A percentile compares a stretch with the other conserved stretches of the same genome.
Conservation (phyloP, 2,888 invertebrate species). For the Parascotia fuliginaria region DNA sequence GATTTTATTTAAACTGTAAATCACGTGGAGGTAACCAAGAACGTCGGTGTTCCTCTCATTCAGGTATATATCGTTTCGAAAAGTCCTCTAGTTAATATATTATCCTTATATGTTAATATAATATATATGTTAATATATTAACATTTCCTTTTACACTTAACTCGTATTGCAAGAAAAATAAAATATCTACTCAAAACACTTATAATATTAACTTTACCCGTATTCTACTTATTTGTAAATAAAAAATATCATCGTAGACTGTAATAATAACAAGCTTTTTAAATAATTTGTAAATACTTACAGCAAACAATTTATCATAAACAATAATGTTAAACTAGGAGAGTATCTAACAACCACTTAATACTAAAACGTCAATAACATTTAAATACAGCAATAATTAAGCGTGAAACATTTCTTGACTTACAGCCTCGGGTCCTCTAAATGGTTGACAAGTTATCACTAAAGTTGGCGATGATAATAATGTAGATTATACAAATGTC, state of each 20-base stretch:
- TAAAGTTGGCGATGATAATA: slow-evolving; percentile 13
- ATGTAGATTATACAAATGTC: slow-evolving; percentile 24
- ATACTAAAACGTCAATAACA: slow-evolving; percentile 26
- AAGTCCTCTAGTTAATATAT: too few relatives aligned
- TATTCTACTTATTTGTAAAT: slow-evolving; percentile 7
- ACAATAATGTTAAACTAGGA: slow-evolving; percentile 34
- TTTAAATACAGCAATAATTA: slow-evolving; percentile 16
- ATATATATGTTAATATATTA: too few relatives aligned
- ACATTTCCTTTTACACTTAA: too few relatives aligned
- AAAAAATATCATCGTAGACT: neutral
- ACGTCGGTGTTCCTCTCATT: neutral
- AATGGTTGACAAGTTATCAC: slow-evolving; percentile 12
- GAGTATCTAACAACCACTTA: slow-evolving; percentile 36
- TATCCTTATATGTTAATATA: too few relatives aligned
- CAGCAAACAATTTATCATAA: slow-evolving; percentile 26
- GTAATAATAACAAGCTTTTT: slow-evolving; percentile 1
- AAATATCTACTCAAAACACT: neutral
- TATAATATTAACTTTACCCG: slow-evolving; percentile 1
- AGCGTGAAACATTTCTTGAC: slow-evolving; percentile 23
- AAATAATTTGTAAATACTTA: slow-evolving; percentile 22
- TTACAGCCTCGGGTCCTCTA: slow-evolving; percentile 22
- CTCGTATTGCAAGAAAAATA: neutral
- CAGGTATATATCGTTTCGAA: neutral
- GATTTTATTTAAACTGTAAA: too few relatives aligned
- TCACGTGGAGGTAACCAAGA: too few relatives aligned